Base-by-base conservation (phyloP, 2,888 invertebrate species). In the Pogonocherus hispidulus region DNA sequence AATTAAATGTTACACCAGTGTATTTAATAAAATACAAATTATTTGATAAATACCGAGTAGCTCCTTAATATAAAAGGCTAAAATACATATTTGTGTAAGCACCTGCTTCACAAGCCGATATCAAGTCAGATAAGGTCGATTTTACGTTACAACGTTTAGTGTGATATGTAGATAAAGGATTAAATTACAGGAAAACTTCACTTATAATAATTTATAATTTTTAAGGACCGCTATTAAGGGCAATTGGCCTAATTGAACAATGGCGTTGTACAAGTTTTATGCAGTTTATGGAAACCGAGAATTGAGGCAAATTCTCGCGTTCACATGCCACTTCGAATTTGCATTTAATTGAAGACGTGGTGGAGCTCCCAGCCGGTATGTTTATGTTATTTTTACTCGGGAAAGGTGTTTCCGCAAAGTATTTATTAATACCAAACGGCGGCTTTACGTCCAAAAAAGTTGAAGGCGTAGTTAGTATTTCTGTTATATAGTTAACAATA, bases 121-220 rank as follows among this genome's bases (percentile, higher is more conserved):
- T 49, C 16, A 14, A 57, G 23, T 11, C 19, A 35, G 65, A 65
- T 65, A 65, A 65, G 22, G 37, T 32, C 49, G 19, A 32, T 9
- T 59, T 18, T 37, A 46, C 52, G n/a, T 59, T 52, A 52, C 27
- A 44, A 41, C 57, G 37, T 51, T 65, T 56, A 57, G 41, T 14
- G 16, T 18, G 57, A 59, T 66, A 27, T 52, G 65, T 16, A 59
- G 66, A 66, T 66, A 66, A 57, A 37, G 51, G 22, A 41, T 32
- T 23, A 66, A 66, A 59, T 66, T 59, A 20, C 66, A 66, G 59
- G 66, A 66, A 59, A 57, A 52, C 32, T 66, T 66, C 52, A 52
- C 59, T 57, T 32, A 41, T 51, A 66, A 59, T 57, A 66, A 66
- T 66, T 66, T 59, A 44, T 66, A 59, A 66, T 57, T 52, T 57